Evolutionary conservation across 2,888 invertebrate genomes (phyloP).

Genomic region (Pterostichus madidus): DNA sequence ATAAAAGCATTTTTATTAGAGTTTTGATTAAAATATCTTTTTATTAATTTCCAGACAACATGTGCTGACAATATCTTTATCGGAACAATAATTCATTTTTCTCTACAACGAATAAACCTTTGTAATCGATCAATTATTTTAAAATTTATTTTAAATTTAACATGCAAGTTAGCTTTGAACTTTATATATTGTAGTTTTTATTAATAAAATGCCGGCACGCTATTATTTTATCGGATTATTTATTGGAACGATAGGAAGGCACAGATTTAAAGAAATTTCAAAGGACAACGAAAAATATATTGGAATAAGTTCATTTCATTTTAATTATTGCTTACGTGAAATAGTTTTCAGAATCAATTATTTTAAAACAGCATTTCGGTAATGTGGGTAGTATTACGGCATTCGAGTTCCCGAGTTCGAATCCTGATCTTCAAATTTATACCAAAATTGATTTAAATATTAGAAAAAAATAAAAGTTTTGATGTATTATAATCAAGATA

Average conservation of each 20-base stretch:
- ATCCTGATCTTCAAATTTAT: too few relatives aligned
- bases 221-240: background rate
- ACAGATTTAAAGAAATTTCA: background rate
- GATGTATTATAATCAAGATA: too few relatives aligned
- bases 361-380: too few relatives aligned
- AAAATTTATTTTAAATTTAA: background rate
- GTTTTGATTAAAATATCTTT: slow-evolving; percentile 27
- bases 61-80: slow-evolving; percentile 31
- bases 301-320: too few relatives aligned
- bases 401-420: too few relatives aligned
- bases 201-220: background rate
- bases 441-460: too few relatives aligned
- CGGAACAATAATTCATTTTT: slow-evolving; percentile 16
- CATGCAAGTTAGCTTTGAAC: background rate
- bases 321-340: too few relatives aligned
- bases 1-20: background rate
- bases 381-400: too few relatives aligned
- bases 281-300: too few relatives aligned
- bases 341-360: too few relatives aligned
- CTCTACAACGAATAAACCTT: background rate
- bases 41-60: slow-evolving; percentile 13
- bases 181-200: background rate
- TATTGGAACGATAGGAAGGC: background rate
- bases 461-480: too few relatives aligned
- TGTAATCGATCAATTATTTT: slow-evolving; percentile 10